phyloP scores from a whole-genome alignment of 2,113 vertebrate species.

The Catharus minimus region DNA sequence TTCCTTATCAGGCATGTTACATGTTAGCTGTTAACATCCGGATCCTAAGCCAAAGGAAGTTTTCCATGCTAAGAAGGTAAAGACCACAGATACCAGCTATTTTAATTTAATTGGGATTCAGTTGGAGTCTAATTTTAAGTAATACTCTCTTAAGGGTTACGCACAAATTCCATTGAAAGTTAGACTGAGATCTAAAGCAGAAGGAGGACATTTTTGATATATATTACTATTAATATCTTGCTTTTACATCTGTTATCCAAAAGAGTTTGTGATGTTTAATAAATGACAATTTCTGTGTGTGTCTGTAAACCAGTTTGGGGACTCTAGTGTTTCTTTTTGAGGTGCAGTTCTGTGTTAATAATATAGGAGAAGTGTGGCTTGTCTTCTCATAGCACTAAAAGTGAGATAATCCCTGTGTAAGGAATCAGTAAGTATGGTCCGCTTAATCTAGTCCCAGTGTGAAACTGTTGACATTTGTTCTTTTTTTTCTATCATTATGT shows the following conservation, averaged over 20 bases:
- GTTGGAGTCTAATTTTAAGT: slow-evolving; percentile 16
- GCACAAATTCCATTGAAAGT: neutral
- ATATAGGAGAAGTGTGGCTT: slow-evolving; percentile 80
- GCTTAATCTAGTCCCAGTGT: slow-evolving; percentile 99
- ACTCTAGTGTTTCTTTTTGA: slow-evolving; percentile 34
- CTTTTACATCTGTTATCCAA: slow-evolving; percentile 28
- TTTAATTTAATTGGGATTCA: slow-evolving; percentile 66
- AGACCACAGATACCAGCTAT: slow-evolving; percentile 46
- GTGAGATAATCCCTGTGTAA: slow-evolving; percentile 87
- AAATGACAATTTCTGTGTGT: slow-evolving; percentile 24
- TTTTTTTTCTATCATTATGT: slow-evolving; percentile 98
- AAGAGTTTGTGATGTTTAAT: slow-evolving; percentile 65
- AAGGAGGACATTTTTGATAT: neutral
- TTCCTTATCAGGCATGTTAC: neutral
- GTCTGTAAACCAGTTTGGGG: neutral
- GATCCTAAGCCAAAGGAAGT: neutral
- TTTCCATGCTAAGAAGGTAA: slow-evolving; percentile 53
- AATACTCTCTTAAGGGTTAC: slow-evolving; percentile 48
- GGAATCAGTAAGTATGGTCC: slow-evolving; percentile 86
- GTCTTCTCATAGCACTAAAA: slow-evolving; percentile 80
- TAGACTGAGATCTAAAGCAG: neutral
- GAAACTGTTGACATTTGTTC: slow-evolving; percentile 99
- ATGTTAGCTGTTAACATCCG: neutral
- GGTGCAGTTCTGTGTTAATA: slow-evolving; percentile 75
- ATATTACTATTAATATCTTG: slow-evolving; percentile 31